Base-by-base conservation (phyloP, 1,140 invertebrate genomes). In the Brachionus koreanus region DNA sequence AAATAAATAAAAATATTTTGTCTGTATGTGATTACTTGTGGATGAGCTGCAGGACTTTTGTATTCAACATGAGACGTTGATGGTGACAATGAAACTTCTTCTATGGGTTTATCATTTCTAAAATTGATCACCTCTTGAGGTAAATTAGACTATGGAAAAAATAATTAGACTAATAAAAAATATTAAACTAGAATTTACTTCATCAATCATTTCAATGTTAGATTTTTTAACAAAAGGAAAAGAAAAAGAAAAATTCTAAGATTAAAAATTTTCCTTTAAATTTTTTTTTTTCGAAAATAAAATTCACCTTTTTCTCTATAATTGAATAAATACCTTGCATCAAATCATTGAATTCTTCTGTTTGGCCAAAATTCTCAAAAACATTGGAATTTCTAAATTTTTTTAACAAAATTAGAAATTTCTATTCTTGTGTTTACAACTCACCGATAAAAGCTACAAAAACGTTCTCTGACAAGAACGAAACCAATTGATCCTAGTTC, bases 91-190 rank as follows among this genome's bases (percentile, higher is more conserved):
- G 3, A 39, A 39, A 39, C 5, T 16, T 69, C 33, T 37, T 69
- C 65, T 35, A 69, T 39, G 6, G 65, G 65, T 39, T 37, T 16
- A 69, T 69, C 65, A 69, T 69, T 69, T n/a, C 65, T 37, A 69
- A 69, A 69, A 69, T 69, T 69, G 5, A 69, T 19, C 3, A 69
- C 65, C n/a, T 33, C 65, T 37, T 37, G 35, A 16, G 12, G 19
- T 7, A 69, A 2, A 37, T 69, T 39, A 16, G 29, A 9, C 65
- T 69, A 19, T 5, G n/a, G 13, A 39, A 69, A 7, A 6, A 65
- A 65, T n/a, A 12, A 65, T 33, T 33, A 10, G 12, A 16, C 6
- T 33, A 65, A 12, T 10, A 16, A 35, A 35, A 39, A 3, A 39
- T 42, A n/a, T 39, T 19, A 23, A 12, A 19, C 5, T 42, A 69